Evolutionary conservation across 2,888 invertebrate species (phyloP).

Genomic region (Acronicta leporina): DNA sequence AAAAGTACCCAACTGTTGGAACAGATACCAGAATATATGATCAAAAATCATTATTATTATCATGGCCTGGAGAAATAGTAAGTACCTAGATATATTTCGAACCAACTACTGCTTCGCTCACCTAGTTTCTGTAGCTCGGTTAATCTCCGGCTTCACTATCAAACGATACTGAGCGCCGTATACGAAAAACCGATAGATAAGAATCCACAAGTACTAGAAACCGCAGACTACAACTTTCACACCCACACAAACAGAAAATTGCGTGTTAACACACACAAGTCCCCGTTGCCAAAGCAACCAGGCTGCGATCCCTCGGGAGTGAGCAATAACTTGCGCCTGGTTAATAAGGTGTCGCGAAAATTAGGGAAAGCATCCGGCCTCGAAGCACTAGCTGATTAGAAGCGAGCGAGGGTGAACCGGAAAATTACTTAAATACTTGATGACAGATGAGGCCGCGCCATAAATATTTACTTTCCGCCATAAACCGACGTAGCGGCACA

Average conservation of each 20-base stretch:
- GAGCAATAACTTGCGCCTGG: constrained; percentile 81
- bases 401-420: constrained; percentile 71
- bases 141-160: constrained; percentile 56
- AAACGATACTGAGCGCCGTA: constrained; percentile 59
- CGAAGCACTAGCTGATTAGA: constrained; percentile 81
- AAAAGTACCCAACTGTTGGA: no score
- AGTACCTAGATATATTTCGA: constrained; percentile 8
- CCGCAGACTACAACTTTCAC: constrained; percentile 76
- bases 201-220: constrained; percentile 77
- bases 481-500: constrained; percentile 72
- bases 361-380: constrained; percentile 79
- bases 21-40: no score
- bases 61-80: constrained; percentile 9
- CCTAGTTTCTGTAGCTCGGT: constrained; percentile 32
- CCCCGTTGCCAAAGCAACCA: constrained; percentile 72
- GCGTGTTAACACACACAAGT: constrained; percentile 71
- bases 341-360: constrained; percentile 84
- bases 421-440: constrained; percentile 83
- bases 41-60: constrained; percentile 13
- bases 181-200: constrained; percentile 74
- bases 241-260: constrained; percentile 67
- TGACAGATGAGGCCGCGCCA: constrained; percentile 65
- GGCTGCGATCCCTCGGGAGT: constrained; percentile 74
- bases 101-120: constrained; percentile 20
- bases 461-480: constrained; percentile 73